phyloP scores from a whole-genome alignment of 2,797 vertebrate species.

The Tiaroga cobitis region DNA sequence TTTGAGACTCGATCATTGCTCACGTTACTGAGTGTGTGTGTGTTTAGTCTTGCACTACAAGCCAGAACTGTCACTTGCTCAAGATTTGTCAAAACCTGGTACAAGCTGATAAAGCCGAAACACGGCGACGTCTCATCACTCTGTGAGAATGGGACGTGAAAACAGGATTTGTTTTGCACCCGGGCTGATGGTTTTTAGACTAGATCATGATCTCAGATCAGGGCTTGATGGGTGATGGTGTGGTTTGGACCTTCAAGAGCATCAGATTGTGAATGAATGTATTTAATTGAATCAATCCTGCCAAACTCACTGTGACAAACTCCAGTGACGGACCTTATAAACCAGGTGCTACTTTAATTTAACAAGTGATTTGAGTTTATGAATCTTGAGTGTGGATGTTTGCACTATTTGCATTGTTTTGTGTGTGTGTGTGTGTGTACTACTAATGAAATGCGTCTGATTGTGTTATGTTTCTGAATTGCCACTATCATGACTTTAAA shows the following conservation, averaged over 20 bases:
- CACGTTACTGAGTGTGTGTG: background rate
- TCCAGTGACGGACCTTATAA: background rate
- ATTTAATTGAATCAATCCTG: background rate
- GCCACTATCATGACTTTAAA: background rate
- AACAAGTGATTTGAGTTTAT: background rate
- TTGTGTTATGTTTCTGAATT: background rate
- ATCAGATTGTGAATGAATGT: background rate
- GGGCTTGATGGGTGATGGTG: background rate
- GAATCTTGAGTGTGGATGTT: background rate
- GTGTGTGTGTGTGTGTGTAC: background rate
- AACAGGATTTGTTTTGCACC: background rate
- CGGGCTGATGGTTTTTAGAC: background rate
- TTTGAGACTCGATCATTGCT: background rate
- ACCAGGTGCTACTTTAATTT: conserved; percentile 1
- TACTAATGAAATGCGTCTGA: no score
- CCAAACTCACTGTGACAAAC: conserved; percentile 35
- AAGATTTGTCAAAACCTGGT: background rate
- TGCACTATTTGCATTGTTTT: background rate
- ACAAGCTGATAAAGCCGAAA: background rate
- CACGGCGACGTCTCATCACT: background rate
- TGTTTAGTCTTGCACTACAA: conserved; percentile 13
- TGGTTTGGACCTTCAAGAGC: background rate
- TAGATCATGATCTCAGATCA: background rate
- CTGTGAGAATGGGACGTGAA: no score
- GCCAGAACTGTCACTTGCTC: background rate